A percentile compares a stretch with the other conserved stretches of the same genome.
These are phyloP conservation scores for Anthopleura xanthogrammica DNA, from an alignment of 92 coral and sea anemone species.

Conservation along the genomic window DNA sequence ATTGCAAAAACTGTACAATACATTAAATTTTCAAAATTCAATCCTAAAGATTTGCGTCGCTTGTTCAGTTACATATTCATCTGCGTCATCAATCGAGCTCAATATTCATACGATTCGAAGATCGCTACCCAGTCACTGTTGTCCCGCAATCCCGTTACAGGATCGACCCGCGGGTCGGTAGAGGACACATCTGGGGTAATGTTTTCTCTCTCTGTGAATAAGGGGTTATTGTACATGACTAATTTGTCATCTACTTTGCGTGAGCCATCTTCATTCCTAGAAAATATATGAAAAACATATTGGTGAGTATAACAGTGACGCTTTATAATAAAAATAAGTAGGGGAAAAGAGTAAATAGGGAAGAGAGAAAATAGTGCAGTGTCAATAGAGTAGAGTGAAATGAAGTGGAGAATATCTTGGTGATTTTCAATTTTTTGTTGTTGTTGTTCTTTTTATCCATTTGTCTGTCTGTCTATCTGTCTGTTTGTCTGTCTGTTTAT, in stretches of 20 bases:
- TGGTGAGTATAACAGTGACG: too few relatives aligned
- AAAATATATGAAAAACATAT: neutral
- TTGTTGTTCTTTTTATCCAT: neutral
- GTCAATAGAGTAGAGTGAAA: neutral
- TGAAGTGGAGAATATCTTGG: neutral
- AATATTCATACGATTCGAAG: slow-evolving; percentile 24
- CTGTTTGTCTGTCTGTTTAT: neutral
- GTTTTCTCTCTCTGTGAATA: slow-evolving; percentile 30
- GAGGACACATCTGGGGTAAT: neutral
- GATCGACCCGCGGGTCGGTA: slow-evolving; percentile 36
- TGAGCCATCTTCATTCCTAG: slow-evolving; percentile 63
- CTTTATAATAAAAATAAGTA: too few relatives aligned
- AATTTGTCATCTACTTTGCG: slow-evolving; percentile 59
- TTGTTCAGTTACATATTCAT: too few relatives aligned
- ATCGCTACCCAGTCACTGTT: slow-evolving; percentile 49
- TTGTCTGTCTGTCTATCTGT: neutral
- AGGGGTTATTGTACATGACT: slow-evolving; percentile 82
- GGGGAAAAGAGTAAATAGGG: too few relatives aligned
- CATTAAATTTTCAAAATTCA: neutral
- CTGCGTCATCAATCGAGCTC: neutral
- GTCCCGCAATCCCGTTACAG: slow-evolving; percentile 39
- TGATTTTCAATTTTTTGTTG: too few relatives aligned
- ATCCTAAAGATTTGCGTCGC: neutral
- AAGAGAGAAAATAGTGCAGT: too few relatives aligned
- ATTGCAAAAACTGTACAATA: neutral